These are phyloP conservation scores for Drosophila auraria DNA, from an alignment of 1,140 invertebrate genomes.

Conservation along the genomic window DNA sequence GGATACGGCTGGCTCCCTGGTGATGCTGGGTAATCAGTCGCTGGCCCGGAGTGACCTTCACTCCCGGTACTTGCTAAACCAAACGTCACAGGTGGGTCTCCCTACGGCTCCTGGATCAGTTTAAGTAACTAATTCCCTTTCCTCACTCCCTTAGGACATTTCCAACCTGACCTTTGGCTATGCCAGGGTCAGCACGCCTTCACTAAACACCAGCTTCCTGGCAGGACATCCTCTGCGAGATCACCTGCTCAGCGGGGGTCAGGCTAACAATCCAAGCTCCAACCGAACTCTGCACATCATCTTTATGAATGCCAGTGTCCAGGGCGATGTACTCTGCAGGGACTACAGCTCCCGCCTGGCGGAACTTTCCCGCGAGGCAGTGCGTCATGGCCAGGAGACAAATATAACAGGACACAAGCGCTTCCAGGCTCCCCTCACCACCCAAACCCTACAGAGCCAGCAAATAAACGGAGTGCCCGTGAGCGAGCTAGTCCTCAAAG, in stretches of 20 bases:
- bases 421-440: constrained; percentile 51
- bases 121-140: not conserved
- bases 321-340: constrained; percentile 55
- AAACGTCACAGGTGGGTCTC: constrained; percentile 51
- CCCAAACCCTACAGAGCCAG: constrained; percentile 27
- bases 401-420: constrained; percentile 62
- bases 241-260: constrained; percentile 48
- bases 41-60: constrained; percentile 34
- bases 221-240: constrained; percentile 52
- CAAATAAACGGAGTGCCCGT: constrained; percentile 46
- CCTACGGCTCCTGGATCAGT: no score
- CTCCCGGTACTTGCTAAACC: constrained; percentile 42
- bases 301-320: constrained; percentile 62
- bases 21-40: constrained; percentile 50
- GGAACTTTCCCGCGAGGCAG: constrained; percentile 46
- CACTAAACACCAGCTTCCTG: constrained; percentile 43
- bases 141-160: constrained; percentile 31
- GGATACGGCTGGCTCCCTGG: constrained; percentile 29
- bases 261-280: not conserved
- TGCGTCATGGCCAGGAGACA: constrained; percentile 57
- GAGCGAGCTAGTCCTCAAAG: constrained; percentile 47
- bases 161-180: constrained; percentile 48
- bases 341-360: constrained; percentile 56
- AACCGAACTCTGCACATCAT: constrained; percentile 52
- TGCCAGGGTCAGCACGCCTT: constrained; percentile 47